Percentiles rank a stretch among this genome's conserved stretches.
phyloP scores from a whole-genome alignment of 2,113 vertebrate species.

The Coreoperca whiteheadi region DNA sequence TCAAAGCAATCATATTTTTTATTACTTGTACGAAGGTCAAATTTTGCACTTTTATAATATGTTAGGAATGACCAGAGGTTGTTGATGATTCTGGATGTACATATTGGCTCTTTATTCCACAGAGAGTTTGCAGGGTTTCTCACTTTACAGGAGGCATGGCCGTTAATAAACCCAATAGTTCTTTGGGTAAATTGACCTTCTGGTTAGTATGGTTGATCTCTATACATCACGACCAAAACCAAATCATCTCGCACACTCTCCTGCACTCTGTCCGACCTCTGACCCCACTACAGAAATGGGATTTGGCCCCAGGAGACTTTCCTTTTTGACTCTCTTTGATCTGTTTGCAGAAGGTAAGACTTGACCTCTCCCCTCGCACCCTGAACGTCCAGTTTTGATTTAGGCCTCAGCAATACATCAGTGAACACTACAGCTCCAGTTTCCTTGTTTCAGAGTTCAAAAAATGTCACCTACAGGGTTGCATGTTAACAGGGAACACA shows the following conservation, averaged over 20 bases:
- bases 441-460: constrained; percentile 21
- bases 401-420: constrained; percentile 12
- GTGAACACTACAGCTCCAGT: background rate
- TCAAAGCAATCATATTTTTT: background rate
- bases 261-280: constrained; percentile 28
- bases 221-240: too few species aligned
- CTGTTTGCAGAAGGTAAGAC: constrained; percentile 21
- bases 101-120: background rate
- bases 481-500: background rate
- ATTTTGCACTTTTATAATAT: constrained; percentile 1
- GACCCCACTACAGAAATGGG: constrained; percentile 18
- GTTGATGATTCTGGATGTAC: background rate
- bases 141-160: background rate
- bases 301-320: constrained; percentile 24
- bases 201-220: background rate
- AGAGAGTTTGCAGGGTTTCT: background rate
- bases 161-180: background rate
- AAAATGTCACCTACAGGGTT: constrained; percentile 10
- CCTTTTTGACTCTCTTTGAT: constrained; percentile 40
- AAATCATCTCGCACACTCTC: too few species aligned
- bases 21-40: background rate
- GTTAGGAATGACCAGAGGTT: background rate
- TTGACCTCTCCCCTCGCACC: constrained; percentile 20
- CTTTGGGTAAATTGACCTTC: constrained; percentile 7
- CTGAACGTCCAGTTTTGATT: constrained; percentile 50